phyloP scores from a whole-genome alignment of 2,113 vertebrate genomes.

The Tringa solitaria region DNA sequence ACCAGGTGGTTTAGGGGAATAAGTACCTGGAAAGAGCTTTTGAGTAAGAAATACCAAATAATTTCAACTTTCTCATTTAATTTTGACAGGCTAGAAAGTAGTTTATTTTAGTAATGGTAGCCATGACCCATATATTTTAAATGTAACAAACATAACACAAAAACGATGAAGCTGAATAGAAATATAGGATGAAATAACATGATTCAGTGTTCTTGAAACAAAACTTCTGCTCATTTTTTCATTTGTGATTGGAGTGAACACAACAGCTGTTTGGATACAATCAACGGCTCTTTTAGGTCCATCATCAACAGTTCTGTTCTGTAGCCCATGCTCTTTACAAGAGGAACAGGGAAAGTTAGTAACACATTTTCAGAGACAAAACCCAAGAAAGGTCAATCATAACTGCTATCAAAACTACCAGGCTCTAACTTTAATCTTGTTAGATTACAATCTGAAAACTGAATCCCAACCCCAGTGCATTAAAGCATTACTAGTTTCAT shows the following conservation, averaged over 20 bases:
- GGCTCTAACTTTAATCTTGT: background rate
- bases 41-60: background rate
- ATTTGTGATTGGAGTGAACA: background rate
- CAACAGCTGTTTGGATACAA: background rate
- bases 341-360: background rate
- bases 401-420: background rate
- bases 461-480: background rate
- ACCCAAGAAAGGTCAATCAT: background rate
- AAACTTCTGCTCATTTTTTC: background rate
- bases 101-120: background rate
- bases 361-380: background rate
- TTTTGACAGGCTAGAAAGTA: background rate
- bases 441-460: background rate
- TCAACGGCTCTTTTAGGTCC: background rate
- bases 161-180: background rate
- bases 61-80: background rate
- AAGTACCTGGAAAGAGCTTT: background rate
- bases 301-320: background rate
- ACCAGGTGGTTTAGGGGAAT: background rate
- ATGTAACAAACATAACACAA: background rate
- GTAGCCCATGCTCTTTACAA: background rate
- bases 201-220: background rate
- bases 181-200: background rate
- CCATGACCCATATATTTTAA: background rate
- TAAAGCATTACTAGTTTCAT: background rate